Evolutionary conservation across 2,113 vertebrate genomes (phyloP).

Genomic region (Azemiops feae): DNA sequence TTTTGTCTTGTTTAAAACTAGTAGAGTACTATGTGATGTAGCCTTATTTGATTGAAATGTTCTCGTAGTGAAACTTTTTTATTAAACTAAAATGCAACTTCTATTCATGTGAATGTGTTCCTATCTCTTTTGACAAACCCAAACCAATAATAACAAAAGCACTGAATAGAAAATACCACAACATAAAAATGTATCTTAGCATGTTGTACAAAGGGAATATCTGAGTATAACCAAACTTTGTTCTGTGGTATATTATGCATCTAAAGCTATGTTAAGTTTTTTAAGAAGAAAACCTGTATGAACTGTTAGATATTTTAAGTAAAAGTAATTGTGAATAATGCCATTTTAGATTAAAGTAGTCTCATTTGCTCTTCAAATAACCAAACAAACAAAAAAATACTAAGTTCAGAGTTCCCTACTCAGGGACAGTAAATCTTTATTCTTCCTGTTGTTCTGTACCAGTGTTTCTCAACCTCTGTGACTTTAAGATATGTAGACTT

Average conservation of each 20-base stretch:
- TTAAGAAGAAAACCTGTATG: background rate
- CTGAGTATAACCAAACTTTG: background rate
- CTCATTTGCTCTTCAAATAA: background rate
- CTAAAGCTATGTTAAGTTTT: background rate
- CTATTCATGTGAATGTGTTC: background rate
- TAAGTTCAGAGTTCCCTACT: background rate
- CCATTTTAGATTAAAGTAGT: background rate
- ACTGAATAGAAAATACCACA: background rate
- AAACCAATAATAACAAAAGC: constrained; percentile 31
- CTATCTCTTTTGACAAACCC: background rate
- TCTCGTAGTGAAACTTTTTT: constrained; percentile 27
- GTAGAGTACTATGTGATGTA: constrained; percentile 36
- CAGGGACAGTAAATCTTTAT: background rate
- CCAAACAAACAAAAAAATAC: background rate
- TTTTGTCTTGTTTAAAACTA: constrained; percentile 55
- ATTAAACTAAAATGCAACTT: constrained; percentile 40
- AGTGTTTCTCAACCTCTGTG: background rate
- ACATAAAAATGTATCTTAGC: background rate
- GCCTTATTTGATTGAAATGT: constrained; percentile 13
- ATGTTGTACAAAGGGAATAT: background rate
- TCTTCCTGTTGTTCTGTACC: background rate
- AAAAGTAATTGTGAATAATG: background rate
- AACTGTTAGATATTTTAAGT: background rate
- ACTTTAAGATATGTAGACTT: background rate
- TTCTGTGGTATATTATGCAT: constrained; percentile 8